A percentile compares a stretch with the other conserved stretches of the same genome.
Evolutionary conservation across 2,113 vertebrate genomes (phyloP).

Genomic region (Aphyosemion australe): DNA sequence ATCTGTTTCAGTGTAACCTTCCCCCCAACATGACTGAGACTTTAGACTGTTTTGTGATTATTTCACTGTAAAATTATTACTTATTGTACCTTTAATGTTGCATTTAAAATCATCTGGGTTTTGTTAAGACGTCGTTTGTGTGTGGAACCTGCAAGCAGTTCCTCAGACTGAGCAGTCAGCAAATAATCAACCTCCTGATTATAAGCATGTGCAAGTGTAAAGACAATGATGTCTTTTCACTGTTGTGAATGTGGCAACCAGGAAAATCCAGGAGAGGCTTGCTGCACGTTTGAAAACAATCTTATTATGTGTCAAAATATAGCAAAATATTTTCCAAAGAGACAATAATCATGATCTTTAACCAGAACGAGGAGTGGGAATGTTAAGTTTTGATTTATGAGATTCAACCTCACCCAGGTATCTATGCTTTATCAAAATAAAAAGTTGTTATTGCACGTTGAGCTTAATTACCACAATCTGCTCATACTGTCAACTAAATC

Average conservation of each 20-base stretch:
- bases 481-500: constrained; percentile 26
- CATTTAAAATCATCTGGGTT: constrained; percentile 3
- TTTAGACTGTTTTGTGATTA: too few species aligned
- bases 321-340: too few species aligned
- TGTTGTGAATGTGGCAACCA: constrained; percentile 1
- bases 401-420: not conserved
- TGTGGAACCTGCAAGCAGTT: not conserved
- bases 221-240: not conserved
- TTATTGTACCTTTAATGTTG: not conserved
- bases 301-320: too few species aligned
- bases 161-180: not conserved
- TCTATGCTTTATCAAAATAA: not conserved
- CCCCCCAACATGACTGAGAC: too few species aligned
- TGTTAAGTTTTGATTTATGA: too few species aligned
- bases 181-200: constrained; percentile 3
- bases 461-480: constrained; percentile 32
- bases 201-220: not conserved
- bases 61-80: too few species aligned
- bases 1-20: too few species aligned
- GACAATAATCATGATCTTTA: too few species aligned
- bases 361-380: too few species aligned
- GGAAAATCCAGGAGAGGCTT: not conserved
- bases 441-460: not conserved
- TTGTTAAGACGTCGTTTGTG: not conserved
- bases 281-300: too few species aligned